Evolutionary conservation across 2,113 vertebrate species (phyloP).

Genomic region (Hyperopisus bebe): DNA sequence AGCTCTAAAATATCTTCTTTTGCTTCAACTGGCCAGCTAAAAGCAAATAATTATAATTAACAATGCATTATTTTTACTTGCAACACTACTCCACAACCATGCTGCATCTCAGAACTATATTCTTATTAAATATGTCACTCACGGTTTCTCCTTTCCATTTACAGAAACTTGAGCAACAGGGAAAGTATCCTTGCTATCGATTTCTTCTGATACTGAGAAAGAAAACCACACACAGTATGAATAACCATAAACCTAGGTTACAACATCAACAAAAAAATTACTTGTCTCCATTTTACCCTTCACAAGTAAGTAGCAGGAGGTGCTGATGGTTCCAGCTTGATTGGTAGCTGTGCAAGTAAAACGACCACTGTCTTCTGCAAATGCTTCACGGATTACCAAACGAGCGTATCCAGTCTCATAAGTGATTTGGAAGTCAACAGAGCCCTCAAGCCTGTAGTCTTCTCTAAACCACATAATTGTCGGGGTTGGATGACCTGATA

Average conservation of each 20-base stretch:
- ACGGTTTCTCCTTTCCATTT: conserved; percentile 74
- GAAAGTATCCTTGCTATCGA: conserved; percentile 76
- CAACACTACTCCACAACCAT: conserved; percentile 41
- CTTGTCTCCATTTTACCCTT: conserved; percentile 63
- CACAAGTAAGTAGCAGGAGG: conserved; percentile 87
- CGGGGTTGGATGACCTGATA: too few species aligned
- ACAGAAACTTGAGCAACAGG: conserved; percentile 47
- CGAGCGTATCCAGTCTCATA: too few species aligned
- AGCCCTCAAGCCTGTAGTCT: conserved; percentile 92
- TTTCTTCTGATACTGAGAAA: conserved; percentile 79
- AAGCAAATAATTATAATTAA: conserved; percentile 3
- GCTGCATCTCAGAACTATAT: not conserved
- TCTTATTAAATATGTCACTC: conserved; percentile 38
- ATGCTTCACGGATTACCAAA: too few species aligned
- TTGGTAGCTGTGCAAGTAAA: conserved; percentile 92
- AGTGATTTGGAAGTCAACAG: conserved; percentile 80
- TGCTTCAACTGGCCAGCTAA: conserved; percentile 66
- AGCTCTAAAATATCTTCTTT: conserved; percentile 65
- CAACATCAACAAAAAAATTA: not conserved
- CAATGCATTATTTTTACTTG: not conserved
- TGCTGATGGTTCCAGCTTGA: conserved; percentile 83
- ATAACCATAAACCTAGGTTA: not conserved
- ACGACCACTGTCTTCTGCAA: conserved; percentile 64
- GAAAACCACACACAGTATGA: conserved; percentile 6
- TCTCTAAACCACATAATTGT: conserved; percentile 81